A percentile compares a stretch with the other conserved stretches of the same genome.
Conservation (phyloP, 1,140 invertebrate species). For the Metaphire vulgaris region DNA sequence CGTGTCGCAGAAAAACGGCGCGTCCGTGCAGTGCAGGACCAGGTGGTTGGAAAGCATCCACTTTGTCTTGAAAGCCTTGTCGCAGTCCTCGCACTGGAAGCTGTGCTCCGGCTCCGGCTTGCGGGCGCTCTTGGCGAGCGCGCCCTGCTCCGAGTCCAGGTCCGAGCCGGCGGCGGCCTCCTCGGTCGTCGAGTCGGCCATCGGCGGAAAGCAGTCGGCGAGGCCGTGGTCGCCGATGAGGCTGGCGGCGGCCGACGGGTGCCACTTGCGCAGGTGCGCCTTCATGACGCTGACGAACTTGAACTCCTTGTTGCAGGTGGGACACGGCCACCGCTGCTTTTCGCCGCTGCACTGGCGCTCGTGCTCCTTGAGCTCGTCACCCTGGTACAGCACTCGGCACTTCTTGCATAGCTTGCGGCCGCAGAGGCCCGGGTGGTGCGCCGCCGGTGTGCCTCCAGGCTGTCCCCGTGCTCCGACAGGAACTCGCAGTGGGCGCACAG, state of each 20-base stretch:
- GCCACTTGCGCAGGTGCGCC: conserved; percentile 37
- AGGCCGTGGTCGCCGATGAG: not conserved
- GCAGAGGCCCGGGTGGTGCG: conserved; percentile 21
- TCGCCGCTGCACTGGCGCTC: conserved; percentile 38
- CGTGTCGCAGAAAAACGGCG: conserved; percentile 46
- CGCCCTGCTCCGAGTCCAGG: conserved; percentile 8
- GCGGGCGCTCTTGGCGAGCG: not conserved
- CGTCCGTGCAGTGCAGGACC: conserved; percentile 50
- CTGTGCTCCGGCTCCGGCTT: not conserved
- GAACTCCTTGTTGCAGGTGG: conserved; percentile 43
- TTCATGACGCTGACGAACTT: conserved; percentile 36
- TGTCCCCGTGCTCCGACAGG: conserved; percentile 4
- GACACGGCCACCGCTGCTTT: conserved; percentile 39
- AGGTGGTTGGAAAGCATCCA: conserved; percentile 50
- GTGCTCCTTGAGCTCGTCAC: conserved; percentile 41
- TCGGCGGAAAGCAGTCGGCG: not conserved
- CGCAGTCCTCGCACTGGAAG: conserved; percentile 32
- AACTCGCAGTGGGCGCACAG: conserved; percentile 30
- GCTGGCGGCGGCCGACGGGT: conserved; percentile 26
- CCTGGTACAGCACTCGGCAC: conserved; percentile 40
- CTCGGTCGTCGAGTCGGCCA: conserved; percentile 19
- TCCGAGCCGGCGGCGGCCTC: conserved; percentile 7
- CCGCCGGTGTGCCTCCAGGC: conserved; percentile 18
- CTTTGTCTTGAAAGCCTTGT: conserved; percentile 42
- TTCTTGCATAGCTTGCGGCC: conserved; percentile 41